Base-by-base conservation (phyloP, 2,113 vertebrate species). In the Naja naja region DNA sequence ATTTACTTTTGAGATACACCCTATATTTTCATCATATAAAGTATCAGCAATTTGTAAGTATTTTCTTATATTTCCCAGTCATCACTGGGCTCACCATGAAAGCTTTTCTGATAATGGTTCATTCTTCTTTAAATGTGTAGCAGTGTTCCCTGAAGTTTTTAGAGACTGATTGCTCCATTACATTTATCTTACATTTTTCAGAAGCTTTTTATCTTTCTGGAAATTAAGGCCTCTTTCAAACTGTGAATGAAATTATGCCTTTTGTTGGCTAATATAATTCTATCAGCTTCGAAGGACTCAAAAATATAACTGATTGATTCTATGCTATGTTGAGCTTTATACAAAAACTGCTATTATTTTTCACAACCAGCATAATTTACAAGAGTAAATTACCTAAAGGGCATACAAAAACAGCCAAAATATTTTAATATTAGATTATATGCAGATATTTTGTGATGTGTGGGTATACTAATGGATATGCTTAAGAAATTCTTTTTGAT, bases 1-100 rank as follows among this genome's bases (percentile, higher is more conserved):
- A 93, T 93, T 93, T 22, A 58, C 74, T 94, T 96, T 95, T 93
- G 95, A 96, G 95, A 81, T 95, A 23, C 30, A 49, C 91, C 90
- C 60, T 94, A 64, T 94, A 91, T 87, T 93, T 94, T 91, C 43
- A 93, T 89, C 85, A 87, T 88, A 94, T 92, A 92, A 95, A 94
- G 94, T 93, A 91, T 96, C 96, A 93, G 89, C 52, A 93, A 69
- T 45, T 69, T 92, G 18, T 94, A 3, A 18, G 93, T 93, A 89
- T 94, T 94, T 93, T 87, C 89, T 93, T 49, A 47, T 58, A 81
- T 69, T 1, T 4, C 86, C 49, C 3, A 56, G 39, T 88, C 89
- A 86, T 87, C 23, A 60, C 69, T 91, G 92, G 88, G 60, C 23
- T 85, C 9, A 87, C 94, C 88, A 90, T 69, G 85, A 96, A 96